A percentile compares a stretch with the other conserved stretches of the same genome.
Conservation (phyloP, 2,113 vertebrate species). For the Pelodiscus sinensis region DNA sequence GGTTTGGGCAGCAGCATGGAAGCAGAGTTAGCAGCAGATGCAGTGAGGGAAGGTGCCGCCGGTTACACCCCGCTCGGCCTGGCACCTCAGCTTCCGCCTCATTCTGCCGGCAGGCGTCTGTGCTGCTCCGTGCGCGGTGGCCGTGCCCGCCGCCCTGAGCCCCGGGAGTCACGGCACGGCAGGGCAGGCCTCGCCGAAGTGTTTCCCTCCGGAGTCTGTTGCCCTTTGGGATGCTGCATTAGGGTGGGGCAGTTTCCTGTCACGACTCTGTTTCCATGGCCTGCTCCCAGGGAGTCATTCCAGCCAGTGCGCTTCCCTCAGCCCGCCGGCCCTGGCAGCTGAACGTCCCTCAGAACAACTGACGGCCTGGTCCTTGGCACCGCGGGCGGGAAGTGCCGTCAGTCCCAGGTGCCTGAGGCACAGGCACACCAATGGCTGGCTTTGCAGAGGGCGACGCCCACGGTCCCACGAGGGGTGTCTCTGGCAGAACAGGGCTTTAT, state of each 20-base stretch:
- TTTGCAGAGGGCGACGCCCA: neutral
- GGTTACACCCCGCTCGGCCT: rapidly evolving
- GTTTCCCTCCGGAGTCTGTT: neutral
- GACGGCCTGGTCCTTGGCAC: too few relatives aligned
- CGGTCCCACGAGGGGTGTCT: neutral
- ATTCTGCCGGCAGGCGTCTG: neutral
- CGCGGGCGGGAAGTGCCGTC: neutral
- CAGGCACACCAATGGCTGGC: neutral
- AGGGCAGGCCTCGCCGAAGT: neutral
- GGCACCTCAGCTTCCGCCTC: neutral
- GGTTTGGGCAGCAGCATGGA: neutral
- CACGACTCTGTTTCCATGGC: neutral
- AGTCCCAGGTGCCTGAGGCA: neutral
- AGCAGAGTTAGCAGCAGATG: neutral
- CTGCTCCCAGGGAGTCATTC: too few relatives aligned
- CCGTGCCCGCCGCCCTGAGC: neutral
- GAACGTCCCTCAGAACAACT: neutral
- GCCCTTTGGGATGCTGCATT: neutral
- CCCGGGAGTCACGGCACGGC: neutral
- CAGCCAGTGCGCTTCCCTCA: neutral
- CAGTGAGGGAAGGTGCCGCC: rapidly evolving
- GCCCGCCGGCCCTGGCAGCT: neutral
- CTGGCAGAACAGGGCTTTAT: neutral
- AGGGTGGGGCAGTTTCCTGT: neutral
- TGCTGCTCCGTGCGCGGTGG: neutral